Conservation (phyloP, 2,888 invertebrate genomes). For the Standfussiana lucernea region DNA sequence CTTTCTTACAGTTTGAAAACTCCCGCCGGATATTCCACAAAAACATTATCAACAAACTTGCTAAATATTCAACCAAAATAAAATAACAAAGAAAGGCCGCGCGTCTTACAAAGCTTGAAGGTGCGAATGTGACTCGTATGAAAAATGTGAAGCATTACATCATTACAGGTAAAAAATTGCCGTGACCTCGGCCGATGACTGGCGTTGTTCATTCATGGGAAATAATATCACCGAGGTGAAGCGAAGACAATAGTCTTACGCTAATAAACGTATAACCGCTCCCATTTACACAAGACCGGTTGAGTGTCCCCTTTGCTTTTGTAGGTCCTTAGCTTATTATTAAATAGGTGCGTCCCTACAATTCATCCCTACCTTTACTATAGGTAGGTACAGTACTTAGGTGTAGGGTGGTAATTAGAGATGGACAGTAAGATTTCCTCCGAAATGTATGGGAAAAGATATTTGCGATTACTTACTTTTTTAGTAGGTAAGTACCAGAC, state of each 20-base stretch:
- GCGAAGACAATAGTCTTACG: conserved; percentile 81
- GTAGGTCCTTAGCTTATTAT: conserved; percentile 1
- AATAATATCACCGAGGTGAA: conserved; percentile 76
- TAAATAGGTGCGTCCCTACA: not conserved
- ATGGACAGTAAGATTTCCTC: not conserved
- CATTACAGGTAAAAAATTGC: conserved; percentile 84
- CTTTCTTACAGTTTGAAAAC: conserved; percentile 69
- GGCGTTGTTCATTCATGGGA: conserved; percentile 86
- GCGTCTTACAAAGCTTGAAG: conserved; percentile 43
- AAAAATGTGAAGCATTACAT: conserved; percentile 81
- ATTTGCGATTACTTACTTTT: not conserved
- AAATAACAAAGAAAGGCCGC: conserved; percentile 28
- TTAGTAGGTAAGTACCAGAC: not conserved
- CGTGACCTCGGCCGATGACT: conserved; percentile 83
- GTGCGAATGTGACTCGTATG: conserved; percentile 75
- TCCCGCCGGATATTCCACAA: conserved; percentile 69
- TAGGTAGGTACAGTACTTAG: no score
- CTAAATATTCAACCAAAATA: conserved; percentile 37
- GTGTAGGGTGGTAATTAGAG: not conserved
- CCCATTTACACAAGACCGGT: conserved; percentile 57
- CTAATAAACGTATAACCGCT: conserved; percentile 58
- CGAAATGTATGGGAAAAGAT: not conserved
- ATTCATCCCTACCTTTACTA: not conserved
- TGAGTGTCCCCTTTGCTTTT: conserved; percentile 25
- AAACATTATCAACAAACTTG: conserved; percentile 24